Conservation (phyloP, 2,113 vertebrate genomes). For the Anthoscopus minutus region DNA sequence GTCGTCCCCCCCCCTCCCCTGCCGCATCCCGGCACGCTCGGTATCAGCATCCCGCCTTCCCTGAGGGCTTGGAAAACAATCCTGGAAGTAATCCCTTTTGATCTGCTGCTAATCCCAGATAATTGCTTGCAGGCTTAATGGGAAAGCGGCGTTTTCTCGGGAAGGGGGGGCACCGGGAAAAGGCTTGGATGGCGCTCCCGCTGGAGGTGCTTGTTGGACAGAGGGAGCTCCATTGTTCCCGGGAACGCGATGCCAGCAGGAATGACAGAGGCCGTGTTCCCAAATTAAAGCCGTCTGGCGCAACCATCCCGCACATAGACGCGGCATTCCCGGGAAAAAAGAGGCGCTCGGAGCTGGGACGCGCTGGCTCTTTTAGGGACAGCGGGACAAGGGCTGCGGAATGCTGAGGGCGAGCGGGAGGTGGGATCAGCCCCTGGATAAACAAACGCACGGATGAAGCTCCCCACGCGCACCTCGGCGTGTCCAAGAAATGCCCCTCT, state of each 20-base stretch:
- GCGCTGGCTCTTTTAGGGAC: not conserved
- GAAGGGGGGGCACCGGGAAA: not conserved
- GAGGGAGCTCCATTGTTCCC: not conserved
- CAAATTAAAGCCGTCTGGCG: not conserved
- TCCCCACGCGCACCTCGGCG: not conserved
- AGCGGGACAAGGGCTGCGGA: not conserved
- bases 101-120: slow-evolving; percentile 72
- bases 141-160: slow-evolving; percentile 62
- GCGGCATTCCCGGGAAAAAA: not conserved
- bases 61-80: slow-evolving; percentile 64
- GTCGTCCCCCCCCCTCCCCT: too few relatives aligned
- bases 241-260: not conserved
- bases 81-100: slow-evolving; percentile 65
- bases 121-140: slow-evolving; percentile 69
- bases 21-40: not conserved
- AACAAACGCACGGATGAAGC: fast-evolving
- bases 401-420: not conserved
- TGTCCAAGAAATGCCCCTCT: not conserved
- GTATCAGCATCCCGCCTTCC: slow-evolving; percentile 46
- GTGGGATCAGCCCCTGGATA: not conserved
- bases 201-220: slow-evolving; percentile 5
- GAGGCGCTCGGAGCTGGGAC: fast-evolving
- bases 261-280: slow-evolving; percentile 1
- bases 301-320: not conserved
- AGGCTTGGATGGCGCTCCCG: not conserved